phyloP scores from a whole-genome alignment of 1,140 invertebrate genomes.

The Conus ventricosus region DNA sequence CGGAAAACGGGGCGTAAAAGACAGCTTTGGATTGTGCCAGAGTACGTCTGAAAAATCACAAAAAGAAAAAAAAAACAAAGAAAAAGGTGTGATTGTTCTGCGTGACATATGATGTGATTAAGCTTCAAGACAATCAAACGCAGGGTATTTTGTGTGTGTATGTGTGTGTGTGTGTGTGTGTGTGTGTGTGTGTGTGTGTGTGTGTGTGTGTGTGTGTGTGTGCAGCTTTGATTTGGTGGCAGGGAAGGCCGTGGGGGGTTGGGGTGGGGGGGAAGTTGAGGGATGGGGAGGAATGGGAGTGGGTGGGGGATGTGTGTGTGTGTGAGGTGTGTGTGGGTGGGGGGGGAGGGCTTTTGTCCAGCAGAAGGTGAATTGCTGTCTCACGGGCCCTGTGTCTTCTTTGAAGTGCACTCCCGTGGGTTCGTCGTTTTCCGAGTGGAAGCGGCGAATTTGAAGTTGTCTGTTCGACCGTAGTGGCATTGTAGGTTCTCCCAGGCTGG shows the following conservation, averaged over 20 bases:
- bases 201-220: too few relatives aligned
- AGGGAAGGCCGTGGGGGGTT: not conserved
- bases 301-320: too few relatives aligned
- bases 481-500: not conserved
- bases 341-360: not conserved
- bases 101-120: slow-evolving; percentile 30
- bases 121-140: slow-evolving; percentile 15
- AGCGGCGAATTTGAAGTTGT: not conserved
- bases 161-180: too few relatives aligned
- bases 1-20: not conserved
- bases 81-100: slow-evolving; percentile 16
- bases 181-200: too few relatives aligned
- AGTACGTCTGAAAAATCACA: slow-evolving; percentile 5
- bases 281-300: too few relatives aligned
- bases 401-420: slow-evolving; percentile 12
- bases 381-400: not conserved
- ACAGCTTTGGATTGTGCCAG: not conserved
- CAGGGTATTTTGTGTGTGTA: not conserved
- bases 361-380: slow-evolving; percentile 7
- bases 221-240: slow-evolving; percentile 13
- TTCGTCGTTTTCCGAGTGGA: not conserved
- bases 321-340: too few relatives aligned
- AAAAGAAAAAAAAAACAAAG: too few relatives aligned
- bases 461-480: not conserved
- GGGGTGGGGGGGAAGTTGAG: too few relatives aligned